Evolutionary conservation across 2,888 invertebrate species (phyloP).

Genomic region (Embidobia sp.): DNA sequence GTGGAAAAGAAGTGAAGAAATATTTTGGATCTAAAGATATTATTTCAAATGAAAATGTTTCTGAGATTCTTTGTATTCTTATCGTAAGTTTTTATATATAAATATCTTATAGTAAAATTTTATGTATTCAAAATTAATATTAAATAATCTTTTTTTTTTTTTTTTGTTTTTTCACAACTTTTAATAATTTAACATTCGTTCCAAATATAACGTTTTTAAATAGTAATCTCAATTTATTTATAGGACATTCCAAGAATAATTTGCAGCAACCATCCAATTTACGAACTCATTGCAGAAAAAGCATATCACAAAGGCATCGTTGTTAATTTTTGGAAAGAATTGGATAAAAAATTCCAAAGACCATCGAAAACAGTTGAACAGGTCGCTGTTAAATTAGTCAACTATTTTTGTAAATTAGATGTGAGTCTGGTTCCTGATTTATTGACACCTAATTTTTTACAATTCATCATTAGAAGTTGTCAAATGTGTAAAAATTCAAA

Average conservation of each 20-base stretch:
- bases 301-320: constrained; percentile 83
- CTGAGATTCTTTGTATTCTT: constrained; percentile 84
- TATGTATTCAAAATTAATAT: too few relatives aligned
- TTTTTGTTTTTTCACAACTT: too few relatives aligned
- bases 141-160: too few relatives aligned
- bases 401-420: constrained; percentile 82
- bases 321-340: constrained; percentile 83
- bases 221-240: too few relatives aligned
- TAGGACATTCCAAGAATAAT: constrained; percentile 85
- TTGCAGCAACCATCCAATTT: constrained; percentile 85
- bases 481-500: constrained; percentile 84
- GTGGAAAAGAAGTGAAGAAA: constrained; percentile 83
- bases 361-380: constrained; percentile 85
- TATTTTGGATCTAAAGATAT: constrained; percentile 84
- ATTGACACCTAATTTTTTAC: constrained; percentile 86
- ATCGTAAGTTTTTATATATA: constrained; percentile 82
- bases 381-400: constrained; percentile 84
- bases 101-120: constrained; percentile 22
- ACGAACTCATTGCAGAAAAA: constrained; percentile 84
- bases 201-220: too few relatives aligned
- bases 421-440: constrained; percentile 84
- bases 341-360: constrained; percentile 82
- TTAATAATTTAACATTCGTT: too few relatives aligned
- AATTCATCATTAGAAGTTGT: constrained; percentile 85
- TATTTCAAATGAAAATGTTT: constrained; percentile 84